Evolutionary conservation across 2,113 vertebrate species (phyloP).

Genomic region (Crotalus horridus): DNA sequence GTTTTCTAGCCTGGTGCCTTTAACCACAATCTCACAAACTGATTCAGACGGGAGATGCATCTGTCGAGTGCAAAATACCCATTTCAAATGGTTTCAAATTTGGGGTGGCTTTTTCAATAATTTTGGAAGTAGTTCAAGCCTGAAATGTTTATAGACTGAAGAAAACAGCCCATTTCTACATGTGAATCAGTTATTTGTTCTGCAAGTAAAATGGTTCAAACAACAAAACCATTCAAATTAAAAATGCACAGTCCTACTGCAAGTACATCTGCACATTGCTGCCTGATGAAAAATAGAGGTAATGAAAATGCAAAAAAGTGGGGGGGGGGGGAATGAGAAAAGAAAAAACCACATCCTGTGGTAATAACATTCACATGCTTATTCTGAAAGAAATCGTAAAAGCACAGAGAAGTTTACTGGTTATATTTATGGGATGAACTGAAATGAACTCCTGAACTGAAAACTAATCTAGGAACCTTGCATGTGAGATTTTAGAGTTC

Average conservation of each 20-base stretch:
- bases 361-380: background rate
- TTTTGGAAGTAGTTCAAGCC: background rate
- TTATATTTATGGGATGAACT: background rate
- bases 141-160: background rate
- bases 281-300: background rate
- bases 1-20: background rate
- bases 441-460: background rate
- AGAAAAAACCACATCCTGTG: background rate
- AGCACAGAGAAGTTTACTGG: background rate
- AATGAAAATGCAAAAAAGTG: background rate
- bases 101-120: background rate
- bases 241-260: background rate
- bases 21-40: background rate
- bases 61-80: background rate
- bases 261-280: background rate
- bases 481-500: background rate
- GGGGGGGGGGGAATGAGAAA: background rate
- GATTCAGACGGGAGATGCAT: background rate
- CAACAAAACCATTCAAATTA: background rate
- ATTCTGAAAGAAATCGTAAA: background rate
- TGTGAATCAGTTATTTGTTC: background rate
- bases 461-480: background rate
- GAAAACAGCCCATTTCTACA: background rate
- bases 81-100: background rate
- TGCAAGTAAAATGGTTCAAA: background rate